A percentile compares a stretch with the other conserved stretches of the same genome.
Evolutionary conservation across 1,140 invertebrate species (phyloP).

Genomic region (Anoplophora glabripennis): DNA sequence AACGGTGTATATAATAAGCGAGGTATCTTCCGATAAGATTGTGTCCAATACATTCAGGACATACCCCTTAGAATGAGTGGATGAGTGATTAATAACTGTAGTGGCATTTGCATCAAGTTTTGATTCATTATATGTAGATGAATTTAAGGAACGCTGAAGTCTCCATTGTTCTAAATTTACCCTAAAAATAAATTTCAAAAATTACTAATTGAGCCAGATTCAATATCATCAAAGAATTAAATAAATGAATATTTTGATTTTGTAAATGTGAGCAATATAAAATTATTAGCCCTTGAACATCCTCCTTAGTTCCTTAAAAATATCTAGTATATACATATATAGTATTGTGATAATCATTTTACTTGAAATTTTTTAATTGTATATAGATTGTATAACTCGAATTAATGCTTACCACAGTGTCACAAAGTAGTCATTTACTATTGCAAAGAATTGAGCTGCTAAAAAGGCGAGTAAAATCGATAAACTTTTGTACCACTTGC

Average conservation of each 20-base stretch:
- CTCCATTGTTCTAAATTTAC: constrained; percentile 12
- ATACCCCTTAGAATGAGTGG: constrained; percentile 48
- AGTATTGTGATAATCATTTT: too few relatives aligned
- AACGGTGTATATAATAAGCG: constrained; percentile 1
- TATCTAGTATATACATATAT: too few relatives aligned
- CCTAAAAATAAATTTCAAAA: neutral
- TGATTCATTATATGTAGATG: constrained; percentile 36
- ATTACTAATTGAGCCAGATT: too few relatives aligned
- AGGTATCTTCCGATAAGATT: constrained; percentile 7
- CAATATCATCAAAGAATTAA: too few relatives aligned
- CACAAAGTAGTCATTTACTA: constrained; percentile 64
- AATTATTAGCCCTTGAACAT: too few relatives aligned
- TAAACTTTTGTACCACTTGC: constrained; percentile 52
- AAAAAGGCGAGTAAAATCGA: constrained; percentile 54
- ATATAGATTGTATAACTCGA: neutral
- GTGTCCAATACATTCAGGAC: constrained; percentile 22
- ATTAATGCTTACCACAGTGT: constrained; percentile 58
- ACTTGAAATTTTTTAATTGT: too few relatives aligned
- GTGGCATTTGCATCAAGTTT: constrained; percentile 64
- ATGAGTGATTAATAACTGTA: too few relatives aligned
- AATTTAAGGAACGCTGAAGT: neutral
- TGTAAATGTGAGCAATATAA: too few relatives aligned
- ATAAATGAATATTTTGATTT: too few relatives aligned
- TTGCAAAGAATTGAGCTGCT: constrained; percentile 61
- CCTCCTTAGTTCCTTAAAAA: too few relatives aligned